Evolutionary conservation across 2,888 invertebrate genomes (phyloP).

Genomic region (Monochamus alternatus): DNA sequence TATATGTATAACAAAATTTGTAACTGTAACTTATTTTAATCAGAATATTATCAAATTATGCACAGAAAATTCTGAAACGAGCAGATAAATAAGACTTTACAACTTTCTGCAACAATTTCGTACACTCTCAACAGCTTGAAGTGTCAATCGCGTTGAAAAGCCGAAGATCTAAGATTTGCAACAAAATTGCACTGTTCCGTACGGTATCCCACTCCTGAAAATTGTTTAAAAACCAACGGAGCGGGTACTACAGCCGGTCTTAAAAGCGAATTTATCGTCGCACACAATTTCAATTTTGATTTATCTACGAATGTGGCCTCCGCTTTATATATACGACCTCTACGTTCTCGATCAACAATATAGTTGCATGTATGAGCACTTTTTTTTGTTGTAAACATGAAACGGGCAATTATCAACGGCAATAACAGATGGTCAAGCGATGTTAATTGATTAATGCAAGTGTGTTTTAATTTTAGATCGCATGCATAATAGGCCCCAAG

Average conservation of each 20-base stretch:
- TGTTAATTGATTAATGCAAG: constrained; percentile 25
- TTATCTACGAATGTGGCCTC: constrained; percentile 33
- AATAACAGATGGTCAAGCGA: constrained; percentile 12
- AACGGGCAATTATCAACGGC: neutral
- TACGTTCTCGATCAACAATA: constrained; percentile 19
- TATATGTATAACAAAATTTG: too few relatives aligned
- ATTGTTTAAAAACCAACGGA: constrained; percentile 1
- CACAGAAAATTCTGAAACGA: neutral
- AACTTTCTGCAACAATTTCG: neutral
- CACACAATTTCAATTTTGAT: constrained; percentile 36
- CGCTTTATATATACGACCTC: constrained; percentile 31
- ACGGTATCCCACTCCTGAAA: neutral
- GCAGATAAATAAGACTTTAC: neutral
- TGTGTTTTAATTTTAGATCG: constrained; percentile 7
- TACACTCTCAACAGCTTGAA: neutral
- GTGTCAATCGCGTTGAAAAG: neutral
- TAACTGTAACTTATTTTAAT: too few relatives aligned
- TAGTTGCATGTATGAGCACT: neutral
- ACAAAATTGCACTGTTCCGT: neutral
- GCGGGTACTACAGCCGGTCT: neutral
- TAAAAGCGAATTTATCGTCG: constrained; percentile 4
- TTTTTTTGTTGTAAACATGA: constrained; percentile 24
- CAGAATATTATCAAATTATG: too few relatives aligned
- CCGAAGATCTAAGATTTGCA: neutral
- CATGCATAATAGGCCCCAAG: constrained; percentile 21